Percentiles rank a stretch among this genome's conserved stretches.
Conservation (phyloP, 2,113 vertebrate species). For the Cacatua alba region DNA sequence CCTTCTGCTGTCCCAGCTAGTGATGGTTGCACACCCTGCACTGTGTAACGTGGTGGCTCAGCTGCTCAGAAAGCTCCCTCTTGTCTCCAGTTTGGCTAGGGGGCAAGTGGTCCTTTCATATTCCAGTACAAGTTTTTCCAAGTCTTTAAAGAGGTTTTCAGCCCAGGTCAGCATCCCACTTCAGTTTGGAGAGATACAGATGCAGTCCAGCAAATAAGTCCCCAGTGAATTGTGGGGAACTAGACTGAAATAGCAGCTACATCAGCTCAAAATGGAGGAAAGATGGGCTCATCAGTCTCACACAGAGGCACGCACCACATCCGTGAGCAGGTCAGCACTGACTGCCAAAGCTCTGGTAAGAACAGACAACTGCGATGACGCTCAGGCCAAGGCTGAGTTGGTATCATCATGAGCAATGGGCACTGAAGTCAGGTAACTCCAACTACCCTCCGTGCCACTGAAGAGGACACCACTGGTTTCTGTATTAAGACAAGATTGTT, state of each 20-base stretch:
- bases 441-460: neutral
- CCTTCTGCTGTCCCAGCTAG: neutral
- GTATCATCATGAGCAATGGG: neutral
- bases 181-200: neutral
- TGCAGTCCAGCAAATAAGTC: rapidly evolving
- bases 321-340: neutral
- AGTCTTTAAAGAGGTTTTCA: neutral
- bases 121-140: neutral
- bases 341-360: neutral
- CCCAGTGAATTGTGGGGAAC: neutral
- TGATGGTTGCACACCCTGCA: neutral
- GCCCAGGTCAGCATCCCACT: neutral
- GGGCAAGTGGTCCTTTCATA: neutral
- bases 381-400: neutral
- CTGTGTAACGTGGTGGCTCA: neutral
- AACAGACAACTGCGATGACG: neutral
- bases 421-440: neutral
- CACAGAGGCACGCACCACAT: neutral
- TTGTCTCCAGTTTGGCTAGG: neutral
- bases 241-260: neutral
- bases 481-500: neutral
- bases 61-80: neutral
- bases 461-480: neutral
- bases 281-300: neutral
- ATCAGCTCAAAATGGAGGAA: neutral